Percentiles rank a stretch among this genome's conserved stretches.
Conservation (phyloP, 2,888 invertebrate species). For the Ormyrus rosae region DNA sequence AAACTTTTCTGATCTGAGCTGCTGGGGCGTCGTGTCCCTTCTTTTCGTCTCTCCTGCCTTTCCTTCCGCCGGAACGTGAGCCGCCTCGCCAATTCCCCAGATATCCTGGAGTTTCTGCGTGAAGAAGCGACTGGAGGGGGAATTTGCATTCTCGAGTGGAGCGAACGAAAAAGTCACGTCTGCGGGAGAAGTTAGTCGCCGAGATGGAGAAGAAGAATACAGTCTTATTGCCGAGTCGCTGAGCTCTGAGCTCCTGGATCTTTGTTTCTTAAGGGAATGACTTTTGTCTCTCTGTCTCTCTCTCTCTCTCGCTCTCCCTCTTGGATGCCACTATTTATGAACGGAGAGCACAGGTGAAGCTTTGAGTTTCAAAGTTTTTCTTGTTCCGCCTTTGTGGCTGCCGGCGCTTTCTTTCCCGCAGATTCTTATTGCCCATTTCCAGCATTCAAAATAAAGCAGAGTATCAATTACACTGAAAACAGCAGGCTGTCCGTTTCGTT, state of each 20-base stretch:
- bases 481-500: too few species aligned
- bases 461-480: too few species aligned
- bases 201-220: too few species aligned
- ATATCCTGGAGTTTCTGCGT: not conserved
- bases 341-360: too few species aligned
- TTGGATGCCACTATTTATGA: not conserved
- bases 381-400: too few species aligned
- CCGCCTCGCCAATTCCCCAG: constrained; percentile 23
- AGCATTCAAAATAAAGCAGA: too few species aligned
- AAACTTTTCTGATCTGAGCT: constrained; percentile 40
- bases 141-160: constrained; percentile 45
- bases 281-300: not conserved
- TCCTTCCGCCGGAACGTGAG: constrained; percentile 22
- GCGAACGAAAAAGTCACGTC: constrained; percentile 31
- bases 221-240: too few species aligned
- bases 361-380: too few species aligned
- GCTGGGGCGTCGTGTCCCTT: not conserved
- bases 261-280: constrained; percentile 28
- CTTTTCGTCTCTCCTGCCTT: not conserved
- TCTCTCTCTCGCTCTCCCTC: not conserved
- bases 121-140: not conserved
- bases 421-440: too few species aligned
- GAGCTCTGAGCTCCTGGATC: constrained; percentile 3
- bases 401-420: too few species aligned
- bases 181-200: not conserved